phyloP scores from a whole-genome alignment of 2,113 vertebrate genomes.

The Carassius auratus region DNA sequence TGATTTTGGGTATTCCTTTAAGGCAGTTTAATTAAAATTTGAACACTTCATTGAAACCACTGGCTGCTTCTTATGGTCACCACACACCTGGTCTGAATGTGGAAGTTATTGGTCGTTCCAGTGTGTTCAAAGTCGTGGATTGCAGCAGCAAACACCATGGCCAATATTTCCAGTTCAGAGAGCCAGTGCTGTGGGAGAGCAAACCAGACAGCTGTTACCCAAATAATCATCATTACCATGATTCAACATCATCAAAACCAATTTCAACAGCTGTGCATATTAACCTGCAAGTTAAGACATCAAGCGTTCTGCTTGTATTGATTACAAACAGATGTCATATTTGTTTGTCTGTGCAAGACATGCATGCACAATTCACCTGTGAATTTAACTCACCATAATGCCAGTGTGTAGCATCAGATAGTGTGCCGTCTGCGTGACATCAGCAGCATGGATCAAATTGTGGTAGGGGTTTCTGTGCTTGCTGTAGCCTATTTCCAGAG shows the following conservation, averaged over 20 bases:
- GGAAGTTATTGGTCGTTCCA: constrained; percentile 98
- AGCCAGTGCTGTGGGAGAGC: constrained; percentile 91
- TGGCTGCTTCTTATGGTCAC: neutral
- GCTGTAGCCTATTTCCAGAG: constrained; percentile 95
- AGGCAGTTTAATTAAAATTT: neutral
- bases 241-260: neutral
- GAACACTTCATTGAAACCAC: neutral
- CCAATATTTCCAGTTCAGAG: constrained; percentile 97
- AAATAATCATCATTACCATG: neutral
- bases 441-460: constrained; percentile 95
- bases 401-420: constrained; percentile 90
- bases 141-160: constrained; percentile 97
- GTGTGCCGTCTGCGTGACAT: constrained; percentile 97
- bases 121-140: constrained; percentile 98
- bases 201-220: constrained; percentile 48
- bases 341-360: neutral
- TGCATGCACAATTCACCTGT: neutral
- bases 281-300: neutral
- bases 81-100: constrained; percentile 94
- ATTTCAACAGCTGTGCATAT: constrained; percentile 17
- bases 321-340: neutral
- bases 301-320: neutral
- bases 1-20: too few species aligned
- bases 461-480: constrained; percentile 98
- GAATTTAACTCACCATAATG: constrained; percentile 44